These are phyloP conservation scores for Lepeophtheirus salmonis DNA, from an alignment of 1,140 invertebrate genomes.

Conservation along the genomic window DNA sequence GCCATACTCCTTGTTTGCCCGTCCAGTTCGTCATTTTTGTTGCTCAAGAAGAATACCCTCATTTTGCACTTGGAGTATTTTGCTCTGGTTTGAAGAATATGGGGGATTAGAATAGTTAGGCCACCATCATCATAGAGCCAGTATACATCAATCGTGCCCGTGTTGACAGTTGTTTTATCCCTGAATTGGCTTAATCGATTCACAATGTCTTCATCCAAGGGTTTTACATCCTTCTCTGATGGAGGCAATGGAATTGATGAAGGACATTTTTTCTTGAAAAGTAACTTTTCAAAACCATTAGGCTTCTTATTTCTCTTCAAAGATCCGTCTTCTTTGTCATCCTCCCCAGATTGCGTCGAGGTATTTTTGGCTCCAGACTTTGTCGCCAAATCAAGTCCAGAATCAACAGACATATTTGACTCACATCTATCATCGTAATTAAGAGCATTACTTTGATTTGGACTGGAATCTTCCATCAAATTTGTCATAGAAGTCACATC, in stretches of 20 bases:
- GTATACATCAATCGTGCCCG: slow-evolving; percentile 44
- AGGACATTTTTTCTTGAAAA: background rate
- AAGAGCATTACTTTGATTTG: slow-evolving; percentile 15
- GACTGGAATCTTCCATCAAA: slow-evolving; percentile 1
- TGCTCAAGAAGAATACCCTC: slow-evolving; percentile 70
- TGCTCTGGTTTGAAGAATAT: slow-evolving; percentile 66
- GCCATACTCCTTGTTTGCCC: slow-evolving; percentile 49
- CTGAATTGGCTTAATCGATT: slow-evolving; percentile 16
- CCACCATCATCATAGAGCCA: slow-evolving; percentile 42
- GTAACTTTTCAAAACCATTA: background rate
- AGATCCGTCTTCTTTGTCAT: background rate
- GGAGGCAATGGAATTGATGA: background rate
- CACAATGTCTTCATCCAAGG: background rate
- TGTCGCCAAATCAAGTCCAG: background rate
- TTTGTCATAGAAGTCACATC: slow-evolving; percentile 23
- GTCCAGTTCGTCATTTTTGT: slow-evolving; percentile 36
- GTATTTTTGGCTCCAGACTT: background rate
- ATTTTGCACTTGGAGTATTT: slow-evolving; percentile 67
- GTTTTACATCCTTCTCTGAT: background rate
- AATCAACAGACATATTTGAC: slow-evolving; percentile 3
- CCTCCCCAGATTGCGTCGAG: background rate
- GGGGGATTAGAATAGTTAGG: slow-evolving; percentile 73
- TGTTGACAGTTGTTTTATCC: slow-evolving; percentile 26
- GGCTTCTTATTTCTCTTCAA: background rate
- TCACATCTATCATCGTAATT: slow-evolving; percentile 10